Evolutionary conservation across 1,140 invertebrate species (phyloP).

Genomic region (Achroia grisella): DNA sequence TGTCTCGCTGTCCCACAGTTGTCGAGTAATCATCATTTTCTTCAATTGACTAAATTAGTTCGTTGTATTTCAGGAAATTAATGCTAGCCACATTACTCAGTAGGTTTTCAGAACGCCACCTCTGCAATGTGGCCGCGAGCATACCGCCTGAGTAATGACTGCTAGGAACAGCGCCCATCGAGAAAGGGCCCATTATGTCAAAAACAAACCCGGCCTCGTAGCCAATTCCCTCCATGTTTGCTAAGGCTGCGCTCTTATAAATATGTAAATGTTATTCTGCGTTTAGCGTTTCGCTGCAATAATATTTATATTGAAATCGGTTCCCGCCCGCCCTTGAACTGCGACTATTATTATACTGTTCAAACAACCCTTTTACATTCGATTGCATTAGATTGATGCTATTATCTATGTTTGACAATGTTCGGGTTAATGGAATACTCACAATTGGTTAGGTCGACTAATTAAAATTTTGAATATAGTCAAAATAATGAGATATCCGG

Average conservation of each 20-base stretch:
- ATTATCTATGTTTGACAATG: conserved; percentile 40
- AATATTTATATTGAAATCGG: conserved; percentile 65
- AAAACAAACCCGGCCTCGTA: conserved; percentile 41
- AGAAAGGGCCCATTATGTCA: conserved; percentile 49
- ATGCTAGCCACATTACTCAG: too few species aligned
- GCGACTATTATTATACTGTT: conserved; percentile 52
- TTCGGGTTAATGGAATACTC: conserved; percentile 19
- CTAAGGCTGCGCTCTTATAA: conserved; percentile 57
- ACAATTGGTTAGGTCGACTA: conserved; percentile 12
- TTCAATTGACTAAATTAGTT: too few species aligned
- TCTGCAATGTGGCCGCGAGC: conserved; percentile 21
- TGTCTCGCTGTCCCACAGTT: too few species aligned
- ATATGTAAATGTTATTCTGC: conserved; percentile 65
- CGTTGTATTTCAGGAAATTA: too few species aligned
- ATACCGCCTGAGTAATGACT: conserved; percentile 26
- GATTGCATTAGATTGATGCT: conserved; percentile 24
- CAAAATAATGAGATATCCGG: too few species aligned
- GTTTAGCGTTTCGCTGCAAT: conserved; percentile 59
- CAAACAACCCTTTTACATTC: conserved; percentile 52
- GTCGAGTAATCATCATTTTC: too few species aligned
- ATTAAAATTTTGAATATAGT: too few species aligned
- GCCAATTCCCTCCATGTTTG: conserved; percentile 52
- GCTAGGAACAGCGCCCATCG: conserved; percentile 23
- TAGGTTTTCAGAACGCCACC: not conserved
- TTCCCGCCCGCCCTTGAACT: conserved; percentile 48